These are phyloP conservation scores for Dermatemys mawii DNA, from an alignment of 2,113 vertebrate genomes.

Conservation along the genomic window DNA sequence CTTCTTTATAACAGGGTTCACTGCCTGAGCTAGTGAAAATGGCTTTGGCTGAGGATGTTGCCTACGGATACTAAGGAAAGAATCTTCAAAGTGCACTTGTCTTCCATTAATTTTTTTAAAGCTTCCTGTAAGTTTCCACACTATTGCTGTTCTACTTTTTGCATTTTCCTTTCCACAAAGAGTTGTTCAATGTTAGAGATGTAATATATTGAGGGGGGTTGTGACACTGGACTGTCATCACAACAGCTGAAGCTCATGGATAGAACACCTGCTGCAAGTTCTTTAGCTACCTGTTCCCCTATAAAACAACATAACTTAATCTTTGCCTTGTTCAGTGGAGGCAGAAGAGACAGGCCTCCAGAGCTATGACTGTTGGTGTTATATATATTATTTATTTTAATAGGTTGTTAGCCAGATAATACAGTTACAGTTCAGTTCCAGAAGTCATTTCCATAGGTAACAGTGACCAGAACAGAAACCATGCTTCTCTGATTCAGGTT, in stretches of 20 bases:
- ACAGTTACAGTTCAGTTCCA: background rate
- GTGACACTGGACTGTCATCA: background rate
- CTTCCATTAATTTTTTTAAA: background rate
- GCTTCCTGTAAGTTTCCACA: no score
- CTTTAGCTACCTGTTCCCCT: background rate
- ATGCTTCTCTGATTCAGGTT: background rate
- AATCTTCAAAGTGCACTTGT: background rate
- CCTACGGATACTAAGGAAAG: background rate
- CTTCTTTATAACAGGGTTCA: background rate
- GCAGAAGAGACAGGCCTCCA: background rate
- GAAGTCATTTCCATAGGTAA: background rate
- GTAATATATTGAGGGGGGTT: background rate
- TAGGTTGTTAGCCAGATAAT: background rate
- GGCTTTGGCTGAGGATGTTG: background rate
- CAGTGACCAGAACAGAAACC: background rate
- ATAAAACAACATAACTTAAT: background rate
- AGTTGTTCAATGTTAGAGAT: background rate
- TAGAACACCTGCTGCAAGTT: background rate
- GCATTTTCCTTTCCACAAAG: background rate
- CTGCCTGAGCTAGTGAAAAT: background rate
- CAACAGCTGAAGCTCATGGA: background rate
- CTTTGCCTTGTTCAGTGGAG: background rate
- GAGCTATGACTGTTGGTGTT: background rate
- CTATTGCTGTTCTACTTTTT: background rate
- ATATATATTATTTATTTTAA: rapidly evolving